Evolutionary conservation across 2,888 invertebrate species (phyloP), one percentile per base, ranked within the genome.

Genomic region (Bedellia somnulentella): DNA sequence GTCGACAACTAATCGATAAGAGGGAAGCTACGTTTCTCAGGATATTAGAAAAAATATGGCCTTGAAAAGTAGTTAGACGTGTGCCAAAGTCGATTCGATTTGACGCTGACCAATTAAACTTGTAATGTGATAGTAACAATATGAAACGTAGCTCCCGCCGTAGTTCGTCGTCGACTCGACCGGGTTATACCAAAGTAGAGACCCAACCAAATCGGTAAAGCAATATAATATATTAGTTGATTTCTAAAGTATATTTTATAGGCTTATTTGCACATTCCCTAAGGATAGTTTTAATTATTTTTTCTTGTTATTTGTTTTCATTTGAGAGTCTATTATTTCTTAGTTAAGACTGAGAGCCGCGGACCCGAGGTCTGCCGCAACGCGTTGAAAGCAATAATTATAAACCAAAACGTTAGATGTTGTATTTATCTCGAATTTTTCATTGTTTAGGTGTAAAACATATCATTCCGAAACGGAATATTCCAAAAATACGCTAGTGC

Each of bases 301-400:
- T 68, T 15, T 13, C 10, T 29, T 34, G 28, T 37, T 30, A 30
- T 63, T 73, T 70, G 67, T 64, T 67, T 52, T 64, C 52, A 60
- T 68, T 64, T 58, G 64, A 71, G 53, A 71, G 66, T 71, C 66
- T 70, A 68, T 66, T 55, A 49, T 50, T 25, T 15, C 45, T 55
- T 70, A 68, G 73, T 67, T 67, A 62, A 71, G 73, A 73, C 73
- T 68, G 73, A n/a, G n/a, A n/a, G n/a, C n/a, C n/a, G n/a, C n/a
- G n/a, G n/a, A n/a, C n/a, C n/a, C n/a, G n/a, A n/a, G n/a, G n/a
- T n/a, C n/a, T n/a, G n/a, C n/a, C n/a, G n/a, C n/a, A n/a, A n/a
- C n/a, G n/a, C n/a, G n/a, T n/a, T n/a, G n/a, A n/a, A n/a, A n/a
- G n/a, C n/a, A n/a, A n/a, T n/a, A n/a, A n/a, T n/a, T n/a, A n/a